These are phyloP conservation scores for Tetragonisca angustula DNA, from an alignment of 2,888 invertebrate species.

Conservation along the genomic window DNA sequence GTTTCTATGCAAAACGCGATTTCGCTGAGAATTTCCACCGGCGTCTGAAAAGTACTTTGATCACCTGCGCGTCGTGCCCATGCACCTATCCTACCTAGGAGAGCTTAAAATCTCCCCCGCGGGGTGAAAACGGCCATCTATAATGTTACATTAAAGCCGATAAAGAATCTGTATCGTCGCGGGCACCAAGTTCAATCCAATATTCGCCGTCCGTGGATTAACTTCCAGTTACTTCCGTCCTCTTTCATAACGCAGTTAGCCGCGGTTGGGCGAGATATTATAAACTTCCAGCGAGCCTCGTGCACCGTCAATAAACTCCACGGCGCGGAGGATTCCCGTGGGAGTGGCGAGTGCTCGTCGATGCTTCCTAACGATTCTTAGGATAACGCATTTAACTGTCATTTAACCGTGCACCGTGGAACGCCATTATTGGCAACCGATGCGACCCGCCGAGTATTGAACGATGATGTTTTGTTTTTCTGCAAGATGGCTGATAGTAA, in stretches of 20 bases:
- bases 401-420: conserved; percentile 19
- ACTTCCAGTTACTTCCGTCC: conserved; percentile 36
- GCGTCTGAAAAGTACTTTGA: not conserved
- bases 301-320: conserved; percentile 34
- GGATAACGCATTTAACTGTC: conserved; percentile 32
- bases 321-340: conserved; percentile 1
- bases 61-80: not conserved
- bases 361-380: conserved; percentile 23
- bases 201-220: conserved; percentile 43
- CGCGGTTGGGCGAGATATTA: conserved; percentile 36
- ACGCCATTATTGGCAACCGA: conserved; percentile 12
- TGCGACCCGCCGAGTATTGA: not conserved
- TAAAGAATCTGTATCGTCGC: conserved; percentile 49
- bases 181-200: conserved; percentile 46
- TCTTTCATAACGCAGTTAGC: conserved; percentile 50
- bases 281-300: conserved; percentile 27
- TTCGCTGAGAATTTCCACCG: not conserved
- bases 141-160: conserved; percentile 31
- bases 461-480: not conserved
- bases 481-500: no score
- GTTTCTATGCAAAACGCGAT: not conserved
- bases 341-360: conserved; percentile 1
- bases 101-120: conserved; percentile 10
- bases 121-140: not conserved
- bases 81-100: not conserved